These are phyloP conservation scores for Atethmia centrago DNA, from an alignment of 2,888 invertebrate species.

Conservation along the genomic window DNA sequence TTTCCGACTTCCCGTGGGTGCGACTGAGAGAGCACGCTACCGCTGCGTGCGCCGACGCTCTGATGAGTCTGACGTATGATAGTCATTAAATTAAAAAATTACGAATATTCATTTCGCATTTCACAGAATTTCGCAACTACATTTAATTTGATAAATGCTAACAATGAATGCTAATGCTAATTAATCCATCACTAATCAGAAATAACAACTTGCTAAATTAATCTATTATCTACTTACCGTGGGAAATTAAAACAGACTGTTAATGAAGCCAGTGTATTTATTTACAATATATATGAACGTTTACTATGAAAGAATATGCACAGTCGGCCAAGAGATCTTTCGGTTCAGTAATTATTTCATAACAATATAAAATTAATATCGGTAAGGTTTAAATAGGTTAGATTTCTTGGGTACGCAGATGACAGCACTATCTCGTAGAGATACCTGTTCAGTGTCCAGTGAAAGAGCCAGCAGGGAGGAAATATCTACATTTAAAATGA, in stretches of 20 bases:
- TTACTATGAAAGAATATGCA: not conserved
- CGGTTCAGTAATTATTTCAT: not conserved
- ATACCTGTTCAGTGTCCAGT: not conserved
- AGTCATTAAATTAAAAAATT: too few species aligned
- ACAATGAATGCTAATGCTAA: too few species aligned
- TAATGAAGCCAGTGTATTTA: constrained; percentile 14
- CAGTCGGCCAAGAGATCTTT: not conserved
- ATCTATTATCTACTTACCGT: not conserved
- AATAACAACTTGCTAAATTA: not conserved
- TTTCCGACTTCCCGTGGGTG: too few species aligned
- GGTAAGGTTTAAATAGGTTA: not conserved
- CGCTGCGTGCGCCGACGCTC: too few species aligned
- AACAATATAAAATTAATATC: not conserved
- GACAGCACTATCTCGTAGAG: not conserved
- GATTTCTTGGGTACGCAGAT: not conserved
- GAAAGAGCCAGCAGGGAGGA: not conserved
- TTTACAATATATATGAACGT: not conserved
- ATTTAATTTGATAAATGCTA: too few species aligned
- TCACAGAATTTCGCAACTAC: too few species aligned
- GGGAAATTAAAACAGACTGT: constrained; percentile 16
- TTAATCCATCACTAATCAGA: too few species aligned
- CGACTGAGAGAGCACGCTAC: too few species aligned
- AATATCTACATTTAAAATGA: not conserved
- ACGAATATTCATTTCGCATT: too few species aligned
- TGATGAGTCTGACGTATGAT: too few species aligned